Percentiles rank a stretch among this genome's conserved stretches.
Evolutionary conservation across 2,113 vertebrate species (phyloP).

Genomic region (Trichomycterus rosablanca): DNA sequence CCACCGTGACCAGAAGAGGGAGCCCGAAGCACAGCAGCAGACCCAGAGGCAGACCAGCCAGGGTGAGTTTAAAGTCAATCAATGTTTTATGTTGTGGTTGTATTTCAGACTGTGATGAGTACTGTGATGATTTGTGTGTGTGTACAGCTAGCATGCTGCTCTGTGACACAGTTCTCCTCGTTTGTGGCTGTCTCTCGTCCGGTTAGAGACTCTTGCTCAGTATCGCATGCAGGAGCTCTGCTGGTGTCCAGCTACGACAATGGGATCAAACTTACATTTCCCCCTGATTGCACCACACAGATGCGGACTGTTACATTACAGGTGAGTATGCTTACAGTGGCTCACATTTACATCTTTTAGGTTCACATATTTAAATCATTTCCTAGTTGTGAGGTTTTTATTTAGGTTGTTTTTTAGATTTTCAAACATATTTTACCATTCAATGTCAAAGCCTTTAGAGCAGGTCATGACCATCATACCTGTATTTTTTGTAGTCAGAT

Average conservation of each 20-base stretch:
- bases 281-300: slow-evolving; percentile 71
- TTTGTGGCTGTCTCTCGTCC: slow-evolving; percentile 84
- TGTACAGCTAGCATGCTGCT: slow-evolving; percentile 74
- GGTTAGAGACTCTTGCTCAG: slow-evolving; percentile 74
- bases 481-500: too few species aligned
- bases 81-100: too few species aligned
- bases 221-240: slow-evolving; percentile 76
- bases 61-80: slow-evolving; percentile 47
- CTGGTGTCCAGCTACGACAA: slow-evolving; percentile 79
- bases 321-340: slow-evolving; percentile 41
- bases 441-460: too few species aligned
- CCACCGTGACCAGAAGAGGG: slow-evolving; percentile 57
- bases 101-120: too few species aligned
- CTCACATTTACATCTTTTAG: too few species aligned
- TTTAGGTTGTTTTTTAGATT: too few species aligned
- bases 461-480: too few species aligned
- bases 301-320: slow-evolving; percentile 54
- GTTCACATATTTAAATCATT: too few species aligned
- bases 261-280: slow-evolving; percentile 83
- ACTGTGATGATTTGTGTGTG: too few species aligned
- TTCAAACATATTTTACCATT: too few species aligned
- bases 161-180: slow-evolving; percentile 89
- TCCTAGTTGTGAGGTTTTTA: too few species aligned
- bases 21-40: slow-evolving; percentile 61
- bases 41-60: slow-evolving; percentile 52